Base-by-base conservation (phyloP, 2,113 vertebrate genomes). In the Anthoscopus minutus region DNA sequence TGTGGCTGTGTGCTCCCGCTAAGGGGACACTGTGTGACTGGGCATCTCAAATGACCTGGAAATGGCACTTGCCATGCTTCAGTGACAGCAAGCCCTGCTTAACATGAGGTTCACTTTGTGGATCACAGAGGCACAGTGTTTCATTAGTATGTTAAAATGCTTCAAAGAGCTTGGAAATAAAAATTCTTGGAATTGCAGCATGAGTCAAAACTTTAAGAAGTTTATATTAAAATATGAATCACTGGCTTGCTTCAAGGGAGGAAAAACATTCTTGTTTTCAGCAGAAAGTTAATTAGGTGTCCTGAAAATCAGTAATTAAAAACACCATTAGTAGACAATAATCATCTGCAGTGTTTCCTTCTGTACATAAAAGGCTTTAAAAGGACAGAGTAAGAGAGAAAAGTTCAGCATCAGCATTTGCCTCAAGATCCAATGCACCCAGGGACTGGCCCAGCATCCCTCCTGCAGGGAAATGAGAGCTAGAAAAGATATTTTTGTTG, bases 1-100 rank as follows among this genome's bases (percentile, higher is more conserved):
- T 0, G 0, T 7, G 42, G 60, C 40, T 0, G 0, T 13, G 19
- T 0, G 0, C 15, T 87, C 33, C 40, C 0, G 0, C 27, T n/a
- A 38, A 54, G 5, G 10, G 16, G 37, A 65, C 21, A 2, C 38
- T 28, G 30, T 51, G 62, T 57, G 27, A 89, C 53, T 58, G 60
- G 17, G 40, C 47, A 47, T 42, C 40, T 70, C 40, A 31, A 89
- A 15, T 11, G 20, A 14, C 25, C 65, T 22, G 10, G 50, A 89
- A 92, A 61, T n/a, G 45, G 22, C 65, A 54, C 40, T 51, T 38
- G 13, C 22, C 66, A 37, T 48, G 37, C 71, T 65, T 65, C 54
- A 78, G 2, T 9, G 61, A 60, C 64, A 81, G 58, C 12, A 77
- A 85, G 47, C 35, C 35, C 42, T 47, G 30, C 61, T 94, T 72